phyloP scores from a whole-genome alignment of 1,140 invertebrate genomes.

The Lamellibrachia luymesi region DNA sequence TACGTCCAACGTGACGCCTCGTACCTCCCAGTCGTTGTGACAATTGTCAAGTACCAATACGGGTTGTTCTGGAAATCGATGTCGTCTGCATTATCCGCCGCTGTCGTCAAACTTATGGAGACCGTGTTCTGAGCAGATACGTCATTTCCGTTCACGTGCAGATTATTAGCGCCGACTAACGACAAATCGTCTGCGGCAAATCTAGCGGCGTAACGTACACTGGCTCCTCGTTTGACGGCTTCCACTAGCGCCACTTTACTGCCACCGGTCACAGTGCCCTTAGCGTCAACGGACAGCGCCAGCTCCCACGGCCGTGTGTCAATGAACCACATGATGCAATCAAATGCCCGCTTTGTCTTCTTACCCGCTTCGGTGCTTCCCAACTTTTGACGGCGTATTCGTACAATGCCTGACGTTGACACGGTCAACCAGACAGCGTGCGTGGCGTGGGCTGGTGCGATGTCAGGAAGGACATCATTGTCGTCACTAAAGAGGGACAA shows the following conservation, averaged over 20 bases:
- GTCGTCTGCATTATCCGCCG: background rate
- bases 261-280: constrained; percentile 14
- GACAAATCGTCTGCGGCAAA: background rate
- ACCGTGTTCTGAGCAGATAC: constrained; percentile 8
- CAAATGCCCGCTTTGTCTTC: background rate
- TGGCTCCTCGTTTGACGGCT: constrained; percentile 12
- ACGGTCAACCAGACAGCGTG: background rate
- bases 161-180: background rate
- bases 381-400: constrained; percentile 1
- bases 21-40: constrained; percentile 3
- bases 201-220: background rate
- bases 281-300: background rate
- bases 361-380: background rate
- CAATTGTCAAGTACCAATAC: constrained; percentile 14
- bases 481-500: constrained; percentile 1
- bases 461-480: background rate
- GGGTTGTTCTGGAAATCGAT: constrained; percentile 5
- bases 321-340: constrained; percentile 1
- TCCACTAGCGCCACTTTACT: background rate
- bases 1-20: background rate
- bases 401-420: constrained; percentile 5
- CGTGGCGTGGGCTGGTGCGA: background rate
- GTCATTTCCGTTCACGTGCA: background rate
- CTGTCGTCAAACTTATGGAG: background rate
- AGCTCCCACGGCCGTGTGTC: constrained; percentile 1